Evolutionary conservation across 2,888 invertebrate genomes (phyloP).

Genomic region (Plagiodera versicolora): DNA sequence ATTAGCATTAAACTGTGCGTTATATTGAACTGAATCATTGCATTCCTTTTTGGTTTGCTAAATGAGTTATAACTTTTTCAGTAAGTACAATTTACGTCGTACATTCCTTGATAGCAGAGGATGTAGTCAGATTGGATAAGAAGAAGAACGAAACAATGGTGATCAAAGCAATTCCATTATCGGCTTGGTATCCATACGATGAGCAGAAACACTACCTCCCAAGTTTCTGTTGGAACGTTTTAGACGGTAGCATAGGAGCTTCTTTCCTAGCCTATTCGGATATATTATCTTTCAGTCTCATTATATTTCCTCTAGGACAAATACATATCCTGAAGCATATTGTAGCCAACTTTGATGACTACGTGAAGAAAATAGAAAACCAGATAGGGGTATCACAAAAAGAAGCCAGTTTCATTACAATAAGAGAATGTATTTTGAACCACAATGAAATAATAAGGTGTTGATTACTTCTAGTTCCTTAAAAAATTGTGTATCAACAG

Average conservation of each 20-base stretch:
- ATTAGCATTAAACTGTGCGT: too few species aligned
- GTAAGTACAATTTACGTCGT: conserved; percentile 28
- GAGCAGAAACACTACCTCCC: conserved; percentile 29
- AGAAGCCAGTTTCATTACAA: conserved; percentile 26
- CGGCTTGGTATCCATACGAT: conserved; percentile 36
- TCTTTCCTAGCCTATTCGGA: conserved; percentile 35
- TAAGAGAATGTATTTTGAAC: conserved; percentile 24
- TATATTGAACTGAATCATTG: too few species aligned
- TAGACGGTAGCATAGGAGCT: conserved; percentile 33
- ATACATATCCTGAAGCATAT: conserved; percentile 31
- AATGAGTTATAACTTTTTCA: too few species aligned
- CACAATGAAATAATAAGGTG: conserved; percentile 27
- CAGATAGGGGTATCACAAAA: conserved; percentile 15
- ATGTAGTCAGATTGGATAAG: conserved; percentile 19
- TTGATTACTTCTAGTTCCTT: too few species aligned
- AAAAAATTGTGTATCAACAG: not conserved
- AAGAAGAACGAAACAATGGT: conserved; percentile 19
- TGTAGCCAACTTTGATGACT: conserved; percentile 31
- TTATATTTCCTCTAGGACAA: conserved; percentile 35
- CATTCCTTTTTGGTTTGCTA: too few species aligned
- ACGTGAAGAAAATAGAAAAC: conserved; percentile 17
- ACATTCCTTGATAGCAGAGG: conserved; percentile 25
- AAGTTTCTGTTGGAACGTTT: conserved; percentile 30
- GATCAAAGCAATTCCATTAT: conserved; percentile 30
- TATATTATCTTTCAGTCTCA: conserved; percentile 34